Evolutionary conservation across 2,113 vertebrate species (phyloP), one percentile per base, ranked within the genome.

Genomic region (Leptobrachium leishanense): DNA sequence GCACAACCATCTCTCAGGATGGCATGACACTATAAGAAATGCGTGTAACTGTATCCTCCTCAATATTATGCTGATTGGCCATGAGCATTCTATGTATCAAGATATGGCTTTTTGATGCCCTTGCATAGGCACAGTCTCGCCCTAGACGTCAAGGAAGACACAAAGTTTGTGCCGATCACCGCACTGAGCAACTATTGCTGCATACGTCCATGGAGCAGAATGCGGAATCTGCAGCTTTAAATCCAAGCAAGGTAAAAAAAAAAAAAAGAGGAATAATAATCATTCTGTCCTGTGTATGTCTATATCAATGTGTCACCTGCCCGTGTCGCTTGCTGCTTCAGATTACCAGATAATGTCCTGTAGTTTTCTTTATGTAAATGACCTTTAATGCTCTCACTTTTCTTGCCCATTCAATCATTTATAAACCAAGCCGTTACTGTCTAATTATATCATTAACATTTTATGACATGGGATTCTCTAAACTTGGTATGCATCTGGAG

Each of bases 371-470:
- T 81, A 81, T 74, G 78, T 62, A 68, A 74, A 81, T 81, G 78
- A 81, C 78, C 72, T 81, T 79, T 72, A 72, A 39, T 68, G 78
- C 71, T 41, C 71, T 68, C 41, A 55, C 71, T 68, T 81, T 81
- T 81, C 78, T 81, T 74, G 78, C 72, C 65, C 78, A 74, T 74
- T 81, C 78, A 81, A 74, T 81, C 78, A 81, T 81, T 81, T 74
- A 81, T 81, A 74, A 81, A 74, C 72, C 72, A 81, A 81, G 78
- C 55, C 72, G 54, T 81, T 81, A 81, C 69, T 74, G 78, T 81
- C 78, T 81, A 81, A 81, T 81, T 74, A 81, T 81, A 68, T 81
- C 78, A 81, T 81, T 81, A 81, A 81, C 78, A 81, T 81, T 81
- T 81, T 81, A 81, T 81, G 78, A 74, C 78, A 81, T 57, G 43